Percentiles rank a stretch among this genome's conserved stretches.
These are phyloP conservation scores for Stichodactyla helianthus DNA, from an alignment of 64 coral and sea anemone genomes.

Conservation along the genomic window DNA sequence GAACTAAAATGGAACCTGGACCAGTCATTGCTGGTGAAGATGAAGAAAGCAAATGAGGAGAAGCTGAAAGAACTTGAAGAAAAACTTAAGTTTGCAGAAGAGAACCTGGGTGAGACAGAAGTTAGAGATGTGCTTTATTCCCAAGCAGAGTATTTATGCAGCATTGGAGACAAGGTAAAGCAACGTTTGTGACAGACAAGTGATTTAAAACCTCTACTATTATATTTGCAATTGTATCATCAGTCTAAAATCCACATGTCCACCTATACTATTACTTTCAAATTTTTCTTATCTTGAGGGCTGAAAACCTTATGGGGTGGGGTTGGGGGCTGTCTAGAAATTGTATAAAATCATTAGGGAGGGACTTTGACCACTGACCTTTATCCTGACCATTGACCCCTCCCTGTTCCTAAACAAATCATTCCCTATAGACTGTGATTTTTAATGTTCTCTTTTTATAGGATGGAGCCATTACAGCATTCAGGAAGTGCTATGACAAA, in stretches of 20 bases:
- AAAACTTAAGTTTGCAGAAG: slow-evolving; percentile 83
- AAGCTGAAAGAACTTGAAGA: slow-evolving; percentile 80
- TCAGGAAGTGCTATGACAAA: slow-evolving; percentile 86
- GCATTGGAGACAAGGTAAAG: slow-evolving; percentile 87
- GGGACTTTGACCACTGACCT: too few relatives aligned
- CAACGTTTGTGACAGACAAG: too few relatives aligned
- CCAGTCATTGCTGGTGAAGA: slow-evolving; percentile 76
- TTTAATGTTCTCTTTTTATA: slow-evolving; percentile 22
- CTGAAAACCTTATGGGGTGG: too few relatives aligned
- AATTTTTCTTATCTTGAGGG: too few relatives aligned
- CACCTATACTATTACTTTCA: too few relatives aligned
- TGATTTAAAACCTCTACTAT: not conserved
- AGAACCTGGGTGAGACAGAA: slow-evolving; percentile 95
- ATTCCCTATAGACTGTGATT: not conserved
- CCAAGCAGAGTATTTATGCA: slow-evolving; percentile 84
- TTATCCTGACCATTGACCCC: too few relatives aligned
- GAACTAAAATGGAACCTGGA: slow-evolving; percentile 89
- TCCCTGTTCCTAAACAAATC: too few relatives aligned
- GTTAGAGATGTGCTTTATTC: slow-evolving; percentile 87
- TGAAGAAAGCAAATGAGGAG: slow-evolving; percentile 83
- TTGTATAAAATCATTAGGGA: too few relatives aligned
- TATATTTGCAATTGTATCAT: too few relatives aligned
- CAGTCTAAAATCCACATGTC: too few relatives aligned
- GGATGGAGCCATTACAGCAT: slow-evolving; percentile 85
- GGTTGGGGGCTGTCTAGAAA: too few relatives aligned